Evolutionary conservation across 1,140 invertebrate genomes (phyloP).

Genomic region (Nephila pilipes): DNA sequence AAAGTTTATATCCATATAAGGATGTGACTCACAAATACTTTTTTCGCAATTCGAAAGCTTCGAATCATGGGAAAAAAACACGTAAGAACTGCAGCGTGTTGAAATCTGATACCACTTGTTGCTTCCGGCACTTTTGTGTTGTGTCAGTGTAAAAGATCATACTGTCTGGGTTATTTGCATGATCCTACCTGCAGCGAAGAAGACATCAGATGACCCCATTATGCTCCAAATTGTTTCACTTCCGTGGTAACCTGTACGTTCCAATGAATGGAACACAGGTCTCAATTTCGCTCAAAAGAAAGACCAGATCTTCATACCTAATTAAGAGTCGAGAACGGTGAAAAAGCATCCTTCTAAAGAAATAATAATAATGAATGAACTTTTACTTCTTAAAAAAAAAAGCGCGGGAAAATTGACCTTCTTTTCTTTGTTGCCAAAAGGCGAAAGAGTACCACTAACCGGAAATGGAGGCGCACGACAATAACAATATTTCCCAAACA

Average conservation of each 20-base stretch:
- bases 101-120: background rate
- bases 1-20: too few species aligned
- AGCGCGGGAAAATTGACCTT: conserved; percentile 12
- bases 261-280: background rate
- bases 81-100: background rate
- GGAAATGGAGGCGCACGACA: background rate
- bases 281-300: background rate
- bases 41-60: background rate
- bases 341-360: background rate
- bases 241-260: background rate
- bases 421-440: background rate
- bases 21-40: background rate
- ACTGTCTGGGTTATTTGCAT: conserved; percentile 27
- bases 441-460: background rate
- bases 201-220: background rate
- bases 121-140: background rate
- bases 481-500: background rate
- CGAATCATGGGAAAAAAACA: background rate
- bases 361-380: background rate
- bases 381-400: background rate
- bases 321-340: background rate
- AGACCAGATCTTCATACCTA: background rate
- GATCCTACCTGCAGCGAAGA: background rate
- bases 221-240: background rate
- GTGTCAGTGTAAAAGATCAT: conserved; percentile 15